phyloP scores from a whole-genome alignment of 2,888 invertebrate species.

The Drosophila melanosoma region DNA sequence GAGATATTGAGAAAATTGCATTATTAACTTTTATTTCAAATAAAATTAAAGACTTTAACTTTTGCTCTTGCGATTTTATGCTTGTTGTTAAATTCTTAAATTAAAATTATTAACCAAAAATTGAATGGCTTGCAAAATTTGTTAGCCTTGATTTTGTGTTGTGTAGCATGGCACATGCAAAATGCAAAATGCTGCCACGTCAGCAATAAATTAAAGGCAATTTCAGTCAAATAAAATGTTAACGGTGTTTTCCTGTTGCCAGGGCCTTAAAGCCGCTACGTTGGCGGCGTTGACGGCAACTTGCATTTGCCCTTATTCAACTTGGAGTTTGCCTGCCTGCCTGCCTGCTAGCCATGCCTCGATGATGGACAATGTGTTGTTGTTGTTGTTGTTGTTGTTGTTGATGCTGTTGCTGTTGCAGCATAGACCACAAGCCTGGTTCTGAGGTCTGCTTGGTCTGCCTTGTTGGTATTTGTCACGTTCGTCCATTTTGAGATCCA shows the following conservation, averaged over 20 bases:
- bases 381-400: constrained; percentile 27
- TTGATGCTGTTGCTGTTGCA: constrained; percentile 8
- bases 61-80: background rate
- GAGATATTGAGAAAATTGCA: background rate
- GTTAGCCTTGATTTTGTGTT: constrained; percentile 1
- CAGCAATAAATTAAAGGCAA: constrained; percentile 81
- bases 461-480: constrained; percentile 83
- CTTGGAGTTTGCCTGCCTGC: constrained; percentile 37
- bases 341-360: constrained; percentile 37
- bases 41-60: background rate
- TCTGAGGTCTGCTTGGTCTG: constrained; percentile 13
- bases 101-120: background rate
- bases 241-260: constrained; percentile 59
- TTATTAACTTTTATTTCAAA: background rate
- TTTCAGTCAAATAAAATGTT: constrained; percentile 81
- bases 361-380: constrained; percentile 73
- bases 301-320: constrained; percentile 75
- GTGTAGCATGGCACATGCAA: constrained; percentile 42
- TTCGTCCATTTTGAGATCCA: constrained; percentile 82
- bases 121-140: background rate
- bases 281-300: constrained; percentile 49
- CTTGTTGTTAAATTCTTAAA: background rate
- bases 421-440: constrained; percentile 44
- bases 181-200: constrained; percentile 64
- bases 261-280: constrained; percentile 45